Evolutionary conservation across 2,797 vertebrate genomes (phyloP).

Genomic region (Heteromormyrus szaboi): DNA sequence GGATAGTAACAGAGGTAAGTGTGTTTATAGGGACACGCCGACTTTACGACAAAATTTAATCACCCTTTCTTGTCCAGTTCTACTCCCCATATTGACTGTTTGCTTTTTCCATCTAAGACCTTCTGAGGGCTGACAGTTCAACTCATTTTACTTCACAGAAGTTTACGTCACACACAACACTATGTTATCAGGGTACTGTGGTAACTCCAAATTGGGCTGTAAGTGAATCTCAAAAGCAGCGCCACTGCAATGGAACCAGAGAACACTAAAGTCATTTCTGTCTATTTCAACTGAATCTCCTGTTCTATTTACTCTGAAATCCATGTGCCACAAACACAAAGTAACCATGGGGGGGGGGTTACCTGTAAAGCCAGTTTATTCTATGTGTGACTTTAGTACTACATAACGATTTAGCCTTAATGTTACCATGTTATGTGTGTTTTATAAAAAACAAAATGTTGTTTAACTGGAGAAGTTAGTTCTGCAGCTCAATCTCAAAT

Average conservation of each 20-base stretch:
- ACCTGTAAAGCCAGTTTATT: background rate
- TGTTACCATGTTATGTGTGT: background rate
- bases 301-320: background rate
- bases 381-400: background rate
- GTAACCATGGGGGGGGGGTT: background rate
- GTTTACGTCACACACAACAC: background rate
- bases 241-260: background rate
- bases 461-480: background rate
- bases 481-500: background rate
- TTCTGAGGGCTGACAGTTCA: background rate
- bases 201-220: background rate
- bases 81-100: background rate
- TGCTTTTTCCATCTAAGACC: background rate
- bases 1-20: background rate
- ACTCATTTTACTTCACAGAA: background rate
- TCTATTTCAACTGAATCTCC: background rate
- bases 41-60: background rate
- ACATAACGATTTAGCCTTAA: background rate
- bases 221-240: background rate
- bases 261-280: background rate
- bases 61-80: background rate
- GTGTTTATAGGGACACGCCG: background rate
- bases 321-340: background rate
- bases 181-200: background rate
- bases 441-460: background rate